Percentiles rank a stretch among this genome's conserved stretches.
phyloP scores from a whole-genome alignment of 1,140 invertebrate species.

The Halotydeus destructor region DNA sequence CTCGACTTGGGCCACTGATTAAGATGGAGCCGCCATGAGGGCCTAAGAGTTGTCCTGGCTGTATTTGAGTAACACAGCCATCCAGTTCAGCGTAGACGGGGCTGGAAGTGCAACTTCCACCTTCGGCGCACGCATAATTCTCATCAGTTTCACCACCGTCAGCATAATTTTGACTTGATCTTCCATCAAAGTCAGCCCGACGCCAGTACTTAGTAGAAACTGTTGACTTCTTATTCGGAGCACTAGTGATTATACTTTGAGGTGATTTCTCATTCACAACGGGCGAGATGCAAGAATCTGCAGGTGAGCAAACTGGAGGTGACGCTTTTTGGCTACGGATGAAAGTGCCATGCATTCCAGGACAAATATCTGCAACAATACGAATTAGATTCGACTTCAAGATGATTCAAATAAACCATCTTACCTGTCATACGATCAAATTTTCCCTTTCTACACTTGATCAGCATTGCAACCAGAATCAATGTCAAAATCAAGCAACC shows the following conservation, averaged over 20 bases:
- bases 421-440: no score
- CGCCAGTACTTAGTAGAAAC: constrained; percentile 13
- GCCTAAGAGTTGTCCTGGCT: neutral
- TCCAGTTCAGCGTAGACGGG: constrained; percentile 15
- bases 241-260: constrained; percentile 12
- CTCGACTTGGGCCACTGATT: neutral
- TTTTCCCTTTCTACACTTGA: constrained; percentile 13
- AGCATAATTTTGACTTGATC: neutral
- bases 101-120: constrained; percentile 13
- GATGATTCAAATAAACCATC: no score
- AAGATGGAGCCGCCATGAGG: constrained; percentile 1
- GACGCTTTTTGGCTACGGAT: constrained; percentile 9
- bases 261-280: constrained; percentile 15
- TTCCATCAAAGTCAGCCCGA: constrained; percentile 1
- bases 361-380: constrained; percentile 8
- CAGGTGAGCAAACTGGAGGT: constrained; percentile 2
- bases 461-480: constrained; percentile 3
- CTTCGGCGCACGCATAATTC: constrained; percentile 6
- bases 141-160: constrained; percentile 7
- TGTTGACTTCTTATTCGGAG: constrained; percentile 10
- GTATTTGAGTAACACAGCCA: constrained; percentile 3
- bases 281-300: constrained; percentile 10
- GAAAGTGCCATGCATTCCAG: constrained; percentile 6
- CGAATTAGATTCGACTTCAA: neutral
- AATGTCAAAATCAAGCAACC: no score